Base-by-base conservation (phyloP, 2,888 invertebrate species). In the Eilema griseolum region DNA sequence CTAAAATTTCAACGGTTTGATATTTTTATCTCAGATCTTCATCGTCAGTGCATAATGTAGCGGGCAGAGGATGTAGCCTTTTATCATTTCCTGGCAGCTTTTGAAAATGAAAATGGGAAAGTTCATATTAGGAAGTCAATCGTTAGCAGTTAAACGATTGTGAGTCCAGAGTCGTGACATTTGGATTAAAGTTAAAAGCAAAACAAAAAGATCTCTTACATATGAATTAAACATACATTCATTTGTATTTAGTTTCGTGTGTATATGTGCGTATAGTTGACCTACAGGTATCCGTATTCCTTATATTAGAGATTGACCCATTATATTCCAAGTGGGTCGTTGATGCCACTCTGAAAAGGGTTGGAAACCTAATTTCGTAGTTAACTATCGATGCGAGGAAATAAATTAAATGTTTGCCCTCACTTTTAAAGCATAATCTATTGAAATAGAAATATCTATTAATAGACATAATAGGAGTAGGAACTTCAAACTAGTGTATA, bases 281-380 rank as follows among this genome's bases (percentile, higher is more conserved):
- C 28, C 28, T 52, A 24, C 11, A 46, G 61, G 37, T 20, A 52
- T 12, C 10, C 33, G 23, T 41, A 60, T 60, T 46, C 31, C 24
- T 52, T 33, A 31, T 33, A 33, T 23, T 61, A 67, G 24, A 52
- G 37, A 61, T 67, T 52, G 31, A 23, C 52, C 62, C 33, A 62
- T 68, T 68, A 57, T 62, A 37, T 57, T 59, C 16, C 5, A 11
- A 63, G 31, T 23, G 63, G 63, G 23, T 63, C 63, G 57, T 23
- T 8, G 28, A 59, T 69, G 26, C 20, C 63, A 28, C 46, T 64
- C 41, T 59, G 52, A 41, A 64, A 63, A 68, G 68, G 61, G 68
- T 62, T 62, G 20, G 20, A 24, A 46, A 60, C 28, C 46, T 46
- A 20, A 63, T 63, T 63, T 63, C 16, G 24, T 26, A 26, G 63